These are phyloP conservation scores for Morpho deidamia DNA, from an alignment of 2,888 invertebrate species.

Conservation along the genomic window DNA sequence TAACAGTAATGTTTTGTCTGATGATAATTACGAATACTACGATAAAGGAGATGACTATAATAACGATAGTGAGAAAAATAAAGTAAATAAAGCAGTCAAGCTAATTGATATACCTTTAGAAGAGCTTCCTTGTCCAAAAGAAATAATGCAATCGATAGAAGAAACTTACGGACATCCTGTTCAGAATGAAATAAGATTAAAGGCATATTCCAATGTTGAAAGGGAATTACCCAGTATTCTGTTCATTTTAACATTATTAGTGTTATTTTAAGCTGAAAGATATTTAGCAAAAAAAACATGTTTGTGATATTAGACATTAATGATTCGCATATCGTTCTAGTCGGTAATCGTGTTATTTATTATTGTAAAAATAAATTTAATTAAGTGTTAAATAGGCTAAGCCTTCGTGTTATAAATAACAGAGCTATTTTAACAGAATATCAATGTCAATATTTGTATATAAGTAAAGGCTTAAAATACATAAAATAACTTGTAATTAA, in stretches of 20 bases:
- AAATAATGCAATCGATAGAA: conserved; percentile 62
- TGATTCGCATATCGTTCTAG: conserved; percentile 44
- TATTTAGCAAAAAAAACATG: conserved; percentile 39
- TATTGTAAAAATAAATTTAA: conserved; percentile 21
- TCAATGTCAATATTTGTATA: conserved; percentile 15
- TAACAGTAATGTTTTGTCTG: conserved; percentile 46
- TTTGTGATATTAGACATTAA: conserved; percentile 71
- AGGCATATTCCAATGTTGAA: conserved; percentile 54
- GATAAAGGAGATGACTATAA: conserved; percentile 59
- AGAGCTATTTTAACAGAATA: conserved; percentile 10
- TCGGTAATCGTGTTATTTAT: conserved; percentile 19
- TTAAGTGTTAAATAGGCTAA: conserved; percentile 26
- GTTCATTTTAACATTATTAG: conserved; percentile 36
- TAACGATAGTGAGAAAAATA: conserved; percentile 42
- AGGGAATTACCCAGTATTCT: conserved; percentile 41
- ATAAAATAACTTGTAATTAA: neutral
- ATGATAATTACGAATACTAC: conserved; percentile 64
- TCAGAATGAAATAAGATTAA: conserved; percentile 68
- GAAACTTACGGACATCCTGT: conserved; percentile 66
- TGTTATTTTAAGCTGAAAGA: conserved; percentile 32
- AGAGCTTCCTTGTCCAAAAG: conserved; percentile 67
- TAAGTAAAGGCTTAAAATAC: conserved; percentile 4
- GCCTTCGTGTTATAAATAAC: conserved; percentile 16
- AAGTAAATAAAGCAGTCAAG: conserved; percentile 50
- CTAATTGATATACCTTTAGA: conserved; percentile 61